Evolutionary conservation across 64 coral and sea anemone species (phyloP).

Genomic region (Pachyseris speciosa): DNA sequence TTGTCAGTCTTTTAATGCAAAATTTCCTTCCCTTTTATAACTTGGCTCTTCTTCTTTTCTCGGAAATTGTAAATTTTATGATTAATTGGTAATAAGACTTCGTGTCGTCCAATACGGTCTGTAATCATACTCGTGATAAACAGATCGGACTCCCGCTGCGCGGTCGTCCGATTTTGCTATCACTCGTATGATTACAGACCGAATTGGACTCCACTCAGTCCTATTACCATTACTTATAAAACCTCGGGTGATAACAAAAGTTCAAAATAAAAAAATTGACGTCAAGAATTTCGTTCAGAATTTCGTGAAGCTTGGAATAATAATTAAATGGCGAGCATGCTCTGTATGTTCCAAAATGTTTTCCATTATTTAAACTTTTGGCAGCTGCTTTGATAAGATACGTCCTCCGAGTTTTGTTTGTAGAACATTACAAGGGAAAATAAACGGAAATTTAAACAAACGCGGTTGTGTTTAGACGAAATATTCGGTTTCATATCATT

Average conservation of each 20-base stretch:
- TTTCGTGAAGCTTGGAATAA: not conserved
- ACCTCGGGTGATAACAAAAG: not conserved
- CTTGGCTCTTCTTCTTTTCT: too few relatives aligned
- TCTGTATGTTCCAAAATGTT: not conserved
- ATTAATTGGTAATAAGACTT: too few relatives aligned
- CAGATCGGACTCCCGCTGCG: too few relatives aligned
- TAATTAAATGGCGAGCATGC: not conserved
- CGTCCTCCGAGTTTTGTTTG: not conserved
- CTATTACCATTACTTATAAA: too few relatives aligned
- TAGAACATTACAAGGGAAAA: not conserved
- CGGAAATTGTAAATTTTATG: too few relatives aligned
- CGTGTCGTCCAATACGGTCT: too few relatives aligned
- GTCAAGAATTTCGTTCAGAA: not conserved
- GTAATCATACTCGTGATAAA: too few relatives aligned
- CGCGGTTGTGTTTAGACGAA: not conserved
- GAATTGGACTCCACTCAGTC: too few relatives aligned
- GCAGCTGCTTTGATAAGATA: constrained; percentile 9
- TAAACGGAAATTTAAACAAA: not conserved
- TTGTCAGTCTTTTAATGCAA: too few relatives aligned
- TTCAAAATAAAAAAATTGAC: not conserved
- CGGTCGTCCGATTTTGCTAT: too few relatives aligned
- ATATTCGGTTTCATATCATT: not conserved
- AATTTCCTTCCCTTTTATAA: too few relatives aligned
- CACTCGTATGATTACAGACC: too few relatives aligned
- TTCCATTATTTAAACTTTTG: not conserved